Conservation (phyloP, 1,140 invertebrate genomes). For the Drosophila bifasciata region DNA sequence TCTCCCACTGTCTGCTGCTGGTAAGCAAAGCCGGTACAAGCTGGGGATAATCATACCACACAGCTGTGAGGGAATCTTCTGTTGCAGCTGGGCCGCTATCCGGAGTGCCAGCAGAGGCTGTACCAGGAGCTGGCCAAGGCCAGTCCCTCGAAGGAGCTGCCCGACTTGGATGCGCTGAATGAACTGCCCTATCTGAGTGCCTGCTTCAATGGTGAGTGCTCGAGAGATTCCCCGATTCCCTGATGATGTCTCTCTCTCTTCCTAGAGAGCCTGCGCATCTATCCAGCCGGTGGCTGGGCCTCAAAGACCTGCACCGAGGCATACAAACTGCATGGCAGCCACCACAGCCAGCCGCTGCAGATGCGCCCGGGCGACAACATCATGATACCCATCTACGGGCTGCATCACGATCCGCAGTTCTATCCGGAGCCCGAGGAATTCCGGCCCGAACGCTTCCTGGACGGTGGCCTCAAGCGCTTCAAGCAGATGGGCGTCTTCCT, state of each 20-base stretch:
- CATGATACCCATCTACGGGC: conserved; percentile 86
- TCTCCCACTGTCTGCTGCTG: conserved; percentile 67
- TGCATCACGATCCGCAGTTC: conserved; percentile 88
- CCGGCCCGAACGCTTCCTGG: conserved; percentile 87
- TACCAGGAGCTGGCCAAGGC: conserved; percentile 86
- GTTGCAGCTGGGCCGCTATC: conserved; percentile 86
- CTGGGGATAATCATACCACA: too few relatives aligned
- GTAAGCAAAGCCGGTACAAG: conserved; percentile 33
- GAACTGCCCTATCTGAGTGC: conserved; percentile 75
- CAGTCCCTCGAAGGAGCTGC: conserved; percentile 22
- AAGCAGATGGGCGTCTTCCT: conserved; percentile 85
- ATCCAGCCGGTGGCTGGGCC: conserved; percentile 85
- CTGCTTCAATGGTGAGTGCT: conserved; percentile 66
- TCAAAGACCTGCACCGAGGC: conserved; percentile 84
- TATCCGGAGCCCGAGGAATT: conserved; percentile 88
- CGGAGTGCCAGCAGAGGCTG: conserved; percentile 86
- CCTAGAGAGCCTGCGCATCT: conserved; percentile 85
- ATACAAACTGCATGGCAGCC: conserved; percentile 76
- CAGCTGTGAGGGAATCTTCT: too few relatives aligned
- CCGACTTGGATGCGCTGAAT: conserved; percentile 61
- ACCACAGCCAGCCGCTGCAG: conserved; percentile 50
- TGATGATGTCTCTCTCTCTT: not conserved
- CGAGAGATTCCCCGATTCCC: not conserved
- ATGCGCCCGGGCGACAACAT: conserved; percentile 84
- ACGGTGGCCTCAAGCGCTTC: conserved; percentile 81